Conservation (phyloP, 2,888 invertebrate species). For the Lepidocyrtoides sp. region DNA sequence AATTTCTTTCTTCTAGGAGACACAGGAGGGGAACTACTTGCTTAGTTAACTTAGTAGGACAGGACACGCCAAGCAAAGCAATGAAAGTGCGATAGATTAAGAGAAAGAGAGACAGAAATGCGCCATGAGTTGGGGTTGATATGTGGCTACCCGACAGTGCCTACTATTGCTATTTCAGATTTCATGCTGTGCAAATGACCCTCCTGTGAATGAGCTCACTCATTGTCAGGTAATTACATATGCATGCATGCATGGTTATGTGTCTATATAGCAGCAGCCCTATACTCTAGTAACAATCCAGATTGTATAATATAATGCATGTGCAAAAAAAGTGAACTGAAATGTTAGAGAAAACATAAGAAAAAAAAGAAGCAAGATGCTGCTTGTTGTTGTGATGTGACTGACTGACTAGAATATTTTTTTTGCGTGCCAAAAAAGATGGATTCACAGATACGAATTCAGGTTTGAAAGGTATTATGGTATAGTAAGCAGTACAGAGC, state of each 20-base stretch:
- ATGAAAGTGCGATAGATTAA: slow-evolving; percentile 5
- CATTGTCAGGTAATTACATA: slow-evolving; percentile 79
- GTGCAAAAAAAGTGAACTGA: slow-evolving; percentile 39
- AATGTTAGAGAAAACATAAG: neutral
- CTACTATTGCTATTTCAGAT: slow-evolving; percentile 68
- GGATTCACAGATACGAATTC: slow-evolving; percentile 69
- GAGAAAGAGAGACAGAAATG: slow-evolving; percentile 43
- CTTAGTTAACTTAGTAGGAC: neutral
- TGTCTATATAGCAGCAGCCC: no score
- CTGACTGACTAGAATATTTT: slow-evolving; percentile 60
- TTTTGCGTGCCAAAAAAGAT: slow-evolving; percentile 78
- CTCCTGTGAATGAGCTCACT: slow-evolving; percentile 76
- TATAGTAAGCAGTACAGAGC: neutral
- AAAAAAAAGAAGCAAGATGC: slow-evolving; percentile 25
- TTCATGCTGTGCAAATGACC: slow-evolving; percentile 80
- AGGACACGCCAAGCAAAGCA: neutral
- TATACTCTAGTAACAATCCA: no score
- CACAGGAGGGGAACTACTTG: neutral
- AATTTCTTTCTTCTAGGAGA: neutral
- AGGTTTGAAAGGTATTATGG: slow-evolving; percentile 61
- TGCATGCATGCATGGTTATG: slow-evolving; percentile 37
- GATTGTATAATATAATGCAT: neutral
- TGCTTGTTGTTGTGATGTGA: neutral
- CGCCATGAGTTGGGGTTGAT: slow-evolving; percentile 7
- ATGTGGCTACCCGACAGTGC: slow-evolving; percentile 41